Evolutionary conservation across 2,888 invertebrate genomes (phyloP), one percentile per base, ranked within the genome.

Genomic region (Idaea dimidiata): DNA sequence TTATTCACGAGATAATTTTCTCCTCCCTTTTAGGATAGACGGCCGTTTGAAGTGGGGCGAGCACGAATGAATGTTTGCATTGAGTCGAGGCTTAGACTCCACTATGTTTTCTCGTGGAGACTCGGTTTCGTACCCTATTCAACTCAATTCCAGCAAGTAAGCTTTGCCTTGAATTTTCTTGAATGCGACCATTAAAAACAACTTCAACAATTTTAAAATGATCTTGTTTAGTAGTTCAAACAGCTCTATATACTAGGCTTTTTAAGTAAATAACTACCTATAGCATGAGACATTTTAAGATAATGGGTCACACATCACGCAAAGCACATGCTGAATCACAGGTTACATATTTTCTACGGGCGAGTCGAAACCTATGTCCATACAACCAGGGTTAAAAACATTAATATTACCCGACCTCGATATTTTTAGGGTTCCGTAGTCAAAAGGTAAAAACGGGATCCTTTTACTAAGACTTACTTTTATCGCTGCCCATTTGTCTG

Each of bases 1-100:
- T 92, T 92, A 92, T 92, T 92, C 91, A 92, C 83, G 87, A 90
- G 91, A 92, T 91, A 92, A 91, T 92, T 91, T 91, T 89, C 91
- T 91, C 85, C 85, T 86, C 87, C 87, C 88, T 87, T 85, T 82
- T 67, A 85, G 82, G 83, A 83, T 80, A 86, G 86, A 78, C 82
- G 76, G 59, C 67, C 83, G 83, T 83, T 89, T 86, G 83, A 84
- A 87, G 86, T 82, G 78, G 86, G 86, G 87, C 77, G 81, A 75
- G 77, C 78, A 81, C 80, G 83, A 82, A 84, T 84, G 82, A 84
- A 86, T 89, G 89, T 89, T 91, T 89, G 86, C 81, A 75, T 75
- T 78, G 83, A 75, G 73, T 72, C 70, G 10, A 64, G 74, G 74
- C 74, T 77, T 76, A 76, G 74, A 71, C 74, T 74, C 66, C 71